These are phyloP conservation scores for Augiades crinisus DNA, from an alignment of 2,888 invertebrate genomes.

Conservation along the genomic window DNA sequence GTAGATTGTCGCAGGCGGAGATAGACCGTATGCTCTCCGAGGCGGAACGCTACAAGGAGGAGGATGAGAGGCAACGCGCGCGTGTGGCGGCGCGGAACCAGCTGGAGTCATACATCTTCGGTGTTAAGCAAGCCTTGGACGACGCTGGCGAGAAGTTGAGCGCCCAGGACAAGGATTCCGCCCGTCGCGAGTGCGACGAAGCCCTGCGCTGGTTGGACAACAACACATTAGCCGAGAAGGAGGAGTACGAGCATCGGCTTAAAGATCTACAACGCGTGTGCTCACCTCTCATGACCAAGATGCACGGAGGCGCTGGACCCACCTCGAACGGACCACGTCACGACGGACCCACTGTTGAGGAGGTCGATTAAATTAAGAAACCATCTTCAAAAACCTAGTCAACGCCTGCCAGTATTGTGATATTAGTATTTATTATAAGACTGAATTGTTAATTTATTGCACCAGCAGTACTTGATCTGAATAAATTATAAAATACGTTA, in stretches of 20 bases:
- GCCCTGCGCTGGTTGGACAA: constrained; percentile 86
- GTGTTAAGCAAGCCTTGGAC: constrained; percentile 85
- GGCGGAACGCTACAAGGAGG: constrained; percentile 48
- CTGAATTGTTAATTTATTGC: constrained; percentile 37
- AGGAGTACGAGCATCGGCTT: constrained; percentile 82
- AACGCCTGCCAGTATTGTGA: constrained; percentile 28
- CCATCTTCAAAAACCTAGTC: neutral
- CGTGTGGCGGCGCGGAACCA: constrained; percentile 85
- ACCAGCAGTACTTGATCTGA: constrained; percentile 27
- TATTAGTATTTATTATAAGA: constrained; percentile 38
- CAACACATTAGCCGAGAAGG: constrained; percentile 83
- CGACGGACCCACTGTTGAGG: constrained; percentile 56
- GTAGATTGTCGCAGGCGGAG: constrained; percentile 86
- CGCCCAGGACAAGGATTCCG: constrained; percentile 81
- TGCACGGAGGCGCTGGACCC: constrained; percentile 32
- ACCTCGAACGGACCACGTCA: constrained; percentile 32
- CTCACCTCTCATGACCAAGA: constrained; percentile 78
- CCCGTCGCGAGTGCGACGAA: constrained; percentile 76
- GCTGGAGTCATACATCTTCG: constrained; percentile 86
- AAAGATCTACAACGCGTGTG: constrained; percentile 81
- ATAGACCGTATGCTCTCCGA: constrained; percentile 87
- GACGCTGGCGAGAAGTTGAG: constrained; percentile 82
- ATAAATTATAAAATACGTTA: neutral
- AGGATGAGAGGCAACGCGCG: constrained; percentile 86
- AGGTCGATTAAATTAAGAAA: constrained; percentile 48